Evolutionary conservation across 2,888 invertebrate genomes (phyloP).

Genomic region (Priocnemis perturbator): DNA sequence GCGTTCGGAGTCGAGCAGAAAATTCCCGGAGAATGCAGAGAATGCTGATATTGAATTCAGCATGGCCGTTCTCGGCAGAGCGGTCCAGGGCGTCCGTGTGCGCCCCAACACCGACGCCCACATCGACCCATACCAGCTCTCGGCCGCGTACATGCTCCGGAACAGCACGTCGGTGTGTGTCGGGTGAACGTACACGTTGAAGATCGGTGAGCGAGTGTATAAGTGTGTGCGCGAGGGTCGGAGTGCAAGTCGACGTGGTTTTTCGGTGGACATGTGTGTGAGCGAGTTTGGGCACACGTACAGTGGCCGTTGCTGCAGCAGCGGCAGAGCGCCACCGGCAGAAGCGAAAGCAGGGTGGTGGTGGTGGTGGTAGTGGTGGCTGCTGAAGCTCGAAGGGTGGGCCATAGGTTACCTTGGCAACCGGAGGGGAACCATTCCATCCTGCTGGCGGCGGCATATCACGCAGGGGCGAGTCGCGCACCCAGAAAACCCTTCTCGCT

Average conservation of each 20-base stretch:
- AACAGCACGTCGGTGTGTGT: conserved; percentile 3
- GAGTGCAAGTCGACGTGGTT: conserved; percentile 27
- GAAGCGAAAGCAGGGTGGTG: too few relatives aligned
- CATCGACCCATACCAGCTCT: conserved; percentile 32
- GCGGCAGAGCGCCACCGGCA: conserved; percentile 28
- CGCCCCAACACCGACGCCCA: conserved; percentile 41
- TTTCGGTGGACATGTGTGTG: conserved; percentile 33
- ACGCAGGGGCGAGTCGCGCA: conserved; percentile 57
- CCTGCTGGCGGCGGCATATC: conserved; percentile 72
- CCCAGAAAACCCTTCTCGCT: conserved; percentile 58
- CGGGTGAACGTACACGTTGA: conserved; percentile 8
- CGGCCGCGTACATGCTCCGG: conserved; percentile 31
- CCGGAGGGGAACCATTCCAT: conserved; percentile 72
- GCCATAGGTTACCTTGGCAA: conserved; percentile 71
- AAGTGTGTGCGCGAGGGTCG: conserved; percentile 1
- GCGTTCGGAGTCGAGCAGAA: conserved; percentile 61
- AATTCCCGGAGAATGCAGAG: conserved; percentile 66
- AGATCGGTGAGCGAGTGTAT: conserved; percentile 21
- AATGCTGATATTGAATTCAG: conserved; percentile 75
- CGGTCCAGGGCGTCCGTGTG: conserved; percentile 46
- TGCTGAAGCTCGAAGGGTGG: conserved; percentile 68
- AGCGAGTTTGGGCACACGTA: conserved; percentile 38
- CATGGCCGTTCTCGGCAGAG: conserved; percentile 70
- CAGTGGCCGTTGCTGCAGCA: conserved; percentile 38
- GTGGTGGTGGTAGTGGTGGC: conserved; percentile 46